Conservation (phyloP, 2,888 invertebrate species). For the Pyralis farinalis region DNA sequence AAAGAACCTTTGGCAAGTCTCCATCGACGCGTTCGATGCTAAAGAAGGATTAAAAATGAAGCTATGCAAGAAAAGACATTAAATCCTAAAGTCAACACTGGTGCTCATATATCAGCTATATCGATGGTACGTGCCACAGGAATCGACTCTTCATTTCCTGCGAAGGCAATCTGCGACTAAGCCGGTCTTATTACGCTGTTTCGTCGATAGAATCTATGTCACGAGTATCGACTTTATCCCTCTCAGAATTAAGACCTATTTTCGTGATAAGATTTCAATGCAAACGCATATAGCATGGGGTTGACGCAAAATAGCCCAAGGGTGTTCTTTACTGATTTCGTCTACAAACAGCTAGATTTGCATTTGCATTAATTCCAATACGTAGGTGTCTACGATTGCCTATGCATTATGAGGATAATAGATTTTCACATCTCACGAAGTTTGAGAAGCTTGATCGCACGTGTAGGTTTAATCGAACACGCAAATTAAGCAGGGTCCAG, state of each 20-base stretch:
- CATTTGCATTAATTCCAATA: not conserved
- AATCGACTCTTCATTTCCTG: constrained; percentile 6
- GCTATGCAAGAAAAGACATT: not conserved
- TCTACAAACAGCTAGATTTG: not conserved
- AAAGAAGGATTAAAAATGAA: not conserved
- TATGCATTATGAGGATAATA: no score
- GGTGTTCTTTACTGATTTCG: not conserved
- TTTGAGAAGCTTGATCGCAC: no score
- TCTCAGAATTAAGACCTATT: not conserved
- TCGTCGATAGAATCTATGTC: constrained; percentile 1
- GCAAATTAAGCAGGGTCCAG: no score
- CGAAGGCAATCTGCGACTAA: constrained; percentile 4
- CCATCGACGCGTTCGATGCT: not conserved
- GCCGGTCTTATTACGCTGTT: constrained; percentile 9
- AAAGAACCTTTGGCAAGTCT: no score
- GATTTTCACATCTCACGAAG: no score
- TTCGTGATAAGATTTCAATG: not conserved
- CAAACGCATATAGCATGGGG: not conserved
- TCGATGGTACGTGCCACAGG: not conserved
- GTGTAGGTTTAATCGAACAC: no score
- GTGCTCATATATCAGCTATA: not conserved
- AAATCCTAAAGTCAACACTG: not conserved
- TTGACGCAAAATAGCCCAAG: not conserved
- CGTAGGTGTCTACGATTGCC: no score
- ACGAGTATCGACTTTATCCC: not conserved